Percentiles rank a stretch among this genome's conserved stretches.
Evolutionary conservation across 2,888 invertebrate species (phyloP).

Genomic region (Temnothorax rugatulus): DNA sequence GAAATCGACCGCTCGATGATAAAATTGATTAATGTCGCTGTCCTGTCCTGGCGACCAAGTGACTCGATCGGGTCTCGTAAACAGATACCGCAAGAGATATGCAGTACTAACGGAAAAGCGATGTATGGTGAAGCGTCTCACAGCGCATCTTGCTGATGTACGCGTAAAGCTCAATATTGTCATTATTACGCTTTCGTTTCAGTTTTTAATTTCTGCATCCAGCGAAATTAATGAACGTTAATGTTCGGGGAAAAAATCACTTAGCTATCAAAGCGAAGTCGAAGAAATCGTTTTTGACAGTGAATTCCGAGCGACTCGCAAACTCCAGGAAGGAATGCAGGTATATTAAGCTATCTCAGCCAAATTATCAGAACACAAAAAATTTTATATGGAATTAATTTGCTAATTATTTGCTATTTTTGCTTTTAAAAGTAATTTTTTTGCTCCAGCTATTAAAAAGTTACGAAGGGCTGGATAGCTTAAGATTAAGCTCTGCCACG

Average conservation of each 20-base stretch:
- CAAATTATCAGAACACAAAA: too few species aligned
- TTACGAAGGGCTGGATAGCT: too few species aligned
- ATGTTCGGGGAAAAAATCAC: not conserved
- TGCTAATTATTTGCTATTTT: too few species aligned
- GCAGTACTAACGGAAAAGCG: not conserved
- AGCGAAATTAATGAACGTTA: not conserved
- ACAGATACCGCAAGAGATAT: slow-evolving; percentile 2
- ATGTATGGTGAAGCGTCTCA: not conserved
- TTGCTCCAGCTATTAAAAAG: too few species aligned
- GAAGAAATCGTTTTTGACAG: slow-evolving; percentile 1
- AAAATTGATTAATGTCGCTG: slow-evolving; percentile 70
- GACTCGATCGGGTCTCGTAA: not conserved
- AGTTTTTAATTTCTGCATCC: not conserved
- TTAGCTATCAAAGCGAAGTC: not conserved
- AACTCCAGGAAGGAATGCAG: not conserved
- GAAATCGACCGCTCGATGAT: slow-evolving; percentile 75
- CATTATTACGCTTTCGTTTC: not conserved
- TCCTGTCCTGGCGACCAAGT: not conserved
- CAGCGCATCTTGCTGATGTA: not conserved
- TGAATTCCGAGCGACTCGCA: not conserved
- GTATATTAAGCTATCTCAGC: too few species aligned
- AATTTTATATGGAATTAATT: too few species aligned
- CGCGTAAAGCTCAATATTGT: not conserved
- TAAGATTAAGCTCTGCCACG: too few species aligned
- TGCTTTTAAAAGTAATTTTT: too few species aligned